These are phyloP conservation scores for Colius striatus DNA, from an alignment of 2,113 vertebrate species.

Conservation along the genomic window DNA sequence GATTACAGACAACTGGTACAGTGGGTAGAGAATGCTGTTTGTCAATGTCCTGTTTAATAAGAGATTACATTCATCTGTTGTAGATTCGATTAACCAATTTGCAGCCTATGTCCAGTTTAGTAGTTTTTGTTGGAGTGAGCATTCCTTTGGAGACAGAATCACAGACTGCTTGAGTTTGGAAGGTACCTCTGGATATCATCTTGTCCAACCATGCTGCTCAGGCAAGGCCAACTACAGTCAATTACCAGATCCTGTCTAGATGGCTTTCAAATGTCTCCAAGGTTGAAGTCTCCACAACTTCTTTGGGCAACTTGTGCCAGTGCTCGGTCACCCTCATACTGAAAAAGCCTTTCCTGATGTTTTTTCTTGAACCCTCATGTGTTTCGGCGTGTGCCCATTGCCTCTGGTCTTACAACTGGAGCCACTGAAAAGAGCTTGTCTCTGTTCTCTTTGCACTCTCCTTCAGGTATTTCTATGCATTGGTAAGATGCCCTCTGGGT, in stretches of 20 bases:
- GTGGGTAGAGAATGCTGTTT: background rate
- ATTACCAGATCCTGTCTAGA: fast-evolving
- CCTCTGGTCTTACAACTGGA: background rate
- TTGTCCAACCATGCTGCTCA: background rate
- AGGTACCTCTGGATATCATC: background rate
- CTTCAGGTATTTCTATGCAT: background rate
- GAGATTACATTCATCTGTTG: background rate
- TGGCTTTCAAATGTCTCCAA: background rate
- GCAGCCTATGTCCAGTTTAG: background rate
- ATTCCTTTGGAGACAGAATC: background rate
- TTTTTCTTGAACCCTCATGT: background rate
- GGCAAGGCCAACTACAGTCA: background rate
- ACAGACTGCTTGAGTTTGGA: background rate
- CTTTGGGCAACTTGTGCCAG: background rate
- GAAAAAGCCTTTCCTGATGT: background rate
- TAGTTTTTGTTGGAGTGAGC: background rate
- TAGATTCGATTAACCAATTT: background rate
- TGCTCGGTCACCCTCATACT: background rate
- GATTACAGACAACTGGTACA: background rate
- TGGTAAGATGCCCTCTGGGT: background rate
- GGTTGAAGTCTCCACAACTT: background rate
- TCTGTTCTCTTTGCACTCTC: fast-evolving
- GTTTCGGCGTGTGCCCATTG: background rate
- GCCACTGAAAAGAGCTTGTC: background rate
- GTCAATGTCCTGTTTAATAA: background rate